Percentiles rank a stretch among this genome's conserved stretches.
Conservation (phyloP, 2,113 vertebrate genomes). For the Eurystomus gularis region DNA sequence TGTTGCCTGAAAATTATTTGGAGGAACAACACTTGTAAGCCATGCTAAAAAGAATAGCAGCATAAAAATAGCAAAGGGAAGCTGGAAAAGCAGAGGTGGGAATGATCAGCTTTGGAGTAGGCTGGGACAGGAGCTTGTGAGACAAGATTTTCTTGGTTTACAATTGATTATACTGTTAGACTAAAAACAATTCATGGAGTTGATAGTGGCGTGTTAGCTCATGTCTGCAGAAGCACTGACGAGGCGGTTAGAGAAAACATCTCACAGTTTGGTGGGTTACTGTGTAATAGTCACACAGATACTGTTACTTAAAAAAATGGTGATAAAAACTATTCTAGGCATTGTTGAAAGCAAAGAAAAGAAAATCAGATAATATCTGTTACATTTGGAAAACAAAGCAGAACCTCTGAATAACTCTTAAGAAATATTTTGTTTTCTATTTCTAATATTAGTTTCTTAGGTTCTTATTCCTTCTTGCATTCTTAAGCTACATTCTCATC, state of each 20-base stretch:
- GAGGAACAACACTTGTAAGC: neutral
- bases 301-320: neutral
- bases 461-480: neutral
- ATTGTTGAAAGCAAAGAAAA: neutral
- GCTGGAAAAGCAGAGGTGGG: constrained; percentile 5
- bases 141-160: neutral
- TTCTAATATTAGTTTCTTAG: neutral
- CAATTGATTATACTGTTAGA: neutral
- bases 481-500: neutral
- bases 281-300: neutral
- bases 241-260: neutral
- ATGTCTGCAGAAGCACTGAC: neutral
- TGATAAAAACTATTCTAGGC: neutral
- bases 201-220: neutral
- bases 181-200: neutral
- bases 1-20: neutral
- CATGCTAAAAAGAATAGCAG: neutral
- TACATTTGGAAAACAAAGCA: neutral
- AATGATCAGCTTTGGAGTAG: neutral
- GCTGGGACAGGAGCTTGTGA: neutral
- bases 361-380: neutral
- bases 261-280: neutral
- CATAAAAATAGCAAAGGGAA: neutral
- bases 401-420: fast-evolving
- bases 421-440: neutral